phyloP scores from a whole-genome alignment of 35 echinoderm and acorn worm genomes.

The Heliocidaris erythrogramma region DNA sequence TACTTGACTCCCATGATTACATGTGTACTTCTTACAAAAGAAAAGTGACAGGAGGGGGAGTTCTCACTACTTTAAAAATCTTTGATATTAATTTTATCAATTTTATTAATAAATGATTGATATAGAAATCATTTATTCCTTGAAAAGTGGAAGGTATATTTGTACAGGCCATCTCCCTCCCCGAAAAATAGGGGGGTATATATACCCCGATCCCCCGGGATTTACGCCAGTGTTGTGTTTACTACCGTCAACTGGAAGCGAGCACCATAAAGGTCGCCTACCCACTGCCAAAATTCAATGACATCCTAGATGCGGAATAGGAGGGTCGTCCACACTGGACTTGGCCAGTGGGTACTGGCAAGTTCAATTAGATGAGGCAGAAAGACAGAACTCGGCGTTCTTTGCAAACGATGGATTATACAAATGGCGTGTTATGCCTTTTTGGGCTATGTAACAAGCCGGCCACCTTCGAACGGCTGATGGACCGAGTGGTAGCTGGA shows the following conservation, averaged over 20 bases:
- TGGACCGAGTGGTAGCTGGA: conserved; percentile 59
- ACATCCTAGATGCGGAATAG: background rate
- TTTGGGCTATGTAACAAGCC: background rate
- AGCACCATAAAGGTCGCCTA: background rate
- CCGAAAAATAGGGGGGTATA: too few species aligned
- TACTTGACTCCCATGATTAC: too few species aligned
- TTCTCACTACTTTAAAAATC: too few species aligned
- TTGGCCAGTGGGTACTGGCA: background rate
- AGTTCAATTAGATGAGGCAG: background rate
- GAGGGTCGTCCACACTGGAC: background rate
- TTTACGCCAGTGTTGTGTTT: too few species aligned
- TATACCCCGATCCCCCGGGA: too few species aligned
- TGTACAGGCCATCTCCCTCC: too few species aligned
- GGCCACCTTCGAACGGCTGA: conserved; percentile 51
- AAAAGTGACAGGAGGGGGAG: too few species aligned
- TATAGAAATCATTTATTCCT: too few species aligned
- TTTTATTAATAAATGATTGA: too few species aligned
- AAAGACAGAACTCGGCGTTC: background rate
- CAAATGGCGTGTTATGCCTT: background rate
- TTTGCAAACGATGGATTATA: background rate
- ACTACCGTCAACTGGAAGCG: background rate
- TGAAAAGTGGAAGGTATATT: too few species aligned
- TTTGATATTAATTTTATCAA: too few species aligned
- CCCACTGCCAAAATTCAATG: background rate
- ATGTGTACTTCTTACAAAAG: too few species aligned